Conservation (phyloP, 2,888 invertebrate species). For the Netelia inedita region DNA sequence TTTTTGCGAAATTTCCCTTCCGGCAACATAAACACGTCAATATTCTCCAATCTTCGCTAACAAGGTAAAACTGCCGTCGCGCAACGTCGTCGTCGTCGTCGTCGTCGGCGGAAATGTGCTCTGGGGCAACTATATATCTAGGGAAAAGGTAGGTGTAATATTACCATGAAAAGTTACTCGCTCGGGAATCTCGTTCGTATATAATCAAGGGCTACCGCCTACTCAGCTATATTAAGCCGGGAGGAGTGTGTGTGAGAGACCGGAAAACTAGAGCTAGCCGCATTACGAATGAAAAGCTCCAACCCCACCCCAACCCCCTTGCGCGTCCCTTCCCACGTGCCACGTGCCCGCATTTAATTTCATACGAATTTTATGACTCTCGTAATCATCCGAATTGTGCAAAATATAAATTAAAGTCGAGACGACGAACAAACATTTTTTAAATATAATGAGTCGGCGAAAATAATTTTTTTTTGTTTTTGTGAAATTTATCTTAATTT, state of each 20-base stretch:
- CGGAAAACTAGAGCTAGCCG: conserved; percentile 18
- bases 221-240: conserved; percentile 29
- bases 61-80: conserved; percentile 74
- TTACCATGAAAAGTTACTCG: conserved; percentile 67
- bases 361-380: not conserved
- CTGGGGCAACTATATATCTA: conserved; percentile 3
- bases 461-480: no score
- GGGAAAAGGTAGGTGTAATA: conserved; percentile 58
- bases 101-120: conserved; percentile 44
- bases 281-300: conserved; percentile 27
- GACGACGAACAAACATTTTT: not conserved
- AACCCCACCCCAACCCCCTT: not conserved
- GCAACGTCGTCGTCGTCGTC: conserved; percentile 2
- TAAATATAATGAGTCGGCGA: not conserved
- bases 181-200: conserved; percentile 54
- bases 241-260: conserved; percentile 24
- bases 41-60: conserved; percentile 78
- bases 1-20: conserved; percentile 49
- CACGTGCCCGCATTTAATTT: not conserved
- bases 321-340: no score
- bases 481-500: no score
- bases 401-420: not conserved
- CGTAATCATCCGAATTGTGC: not conserved
- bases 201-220: conserved; percentile 42
- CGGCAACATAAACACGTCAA: conserved; percentile 74